Conservation (phyloP, 2,113 vertebrate species). For the Nannobrachium achirus region DNA sequence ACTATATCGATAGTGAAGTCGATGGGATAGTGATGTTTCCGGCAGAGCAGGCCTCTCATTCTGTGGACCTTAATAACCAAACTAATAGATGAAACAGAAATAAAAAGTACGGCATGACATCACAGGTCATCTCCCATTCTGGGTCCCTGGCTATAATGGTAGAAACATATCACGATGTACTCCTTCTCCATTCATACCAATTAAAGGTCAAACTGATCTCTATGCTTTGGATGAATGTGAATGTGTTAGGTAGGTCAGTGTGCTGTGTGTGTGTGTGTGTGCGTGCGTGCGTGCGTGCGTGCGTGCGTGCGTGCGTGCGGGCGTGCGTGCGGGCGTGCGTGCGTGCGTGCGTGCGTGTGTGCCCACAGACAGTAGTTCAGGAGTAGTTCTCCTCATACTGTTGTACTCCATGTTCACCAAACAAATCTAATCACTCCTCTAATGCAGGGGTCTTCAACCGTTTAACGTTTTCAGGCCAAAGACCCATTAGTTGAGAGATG, state of each 20-base stretch:
- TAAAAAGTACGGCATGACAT: too few relatives aligned
- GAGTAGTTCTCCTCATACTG: conserved; percentile 4
- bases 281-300: conserved; percentile 1
- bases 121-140: too few relatives aligned
- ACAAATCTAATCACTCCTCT: conserved; percentile 33
- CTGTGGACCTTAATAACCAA: too few relatives aligned
- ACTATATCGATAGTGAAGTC: too few relatives aligned
- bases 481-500: too few relatives aligned
- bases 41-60: too few relatives aligned
- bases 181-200: not conserved
- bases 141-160: too few relatives aligned
- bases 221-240: not conserved
- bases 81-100: too few relatives aligned
- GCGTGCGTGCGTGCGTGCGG: not conserved
- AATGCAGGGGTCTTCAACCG: too few relatives aligned
- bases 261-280: conserved; percentile 9
- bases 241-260: not conserved
- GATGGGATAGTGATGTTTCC: too few relatives aligned
- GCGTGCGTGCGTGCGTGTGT: not conserved
- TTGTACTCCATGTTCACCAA: conserved; percentile 20
- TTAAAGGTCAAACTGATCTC: not conserved
- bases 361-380: not conserved
- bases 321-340: not conserved
- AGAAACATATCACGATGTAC: not conserved
- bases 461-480: too few relatives aligned